These are phyloP conservation scores for Stenodera caucasica DNA, from an alignment of 2,888 invertebrate species.

Conservation along the genomic window DNA sequence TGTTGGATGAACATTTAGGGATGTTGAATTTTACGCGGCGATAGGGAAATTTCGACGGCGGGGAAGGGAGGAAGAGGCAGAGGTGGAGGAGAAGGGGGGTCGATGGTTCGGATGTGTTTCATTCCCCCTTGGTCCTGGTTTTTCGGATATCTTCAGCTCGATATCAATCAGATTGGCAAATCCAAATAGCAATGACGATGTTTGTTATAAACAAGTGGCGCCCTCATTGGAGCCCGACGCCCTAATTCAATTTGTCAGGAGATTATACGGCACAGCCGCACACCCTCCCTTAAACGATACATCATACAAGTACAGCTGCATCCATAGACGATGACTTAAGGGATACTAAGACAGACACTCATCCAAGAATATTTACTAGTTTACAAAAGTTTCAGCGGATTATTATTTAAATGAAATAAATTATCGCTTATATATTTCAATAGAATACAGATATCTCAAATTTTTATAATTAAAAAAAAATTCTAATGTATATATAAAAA, in stretches of 20 bases:
- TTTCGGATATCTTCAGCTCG: slow-evolving; percentile 17
- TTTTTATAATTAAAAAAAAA: background rate
- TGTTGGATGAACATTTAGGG: slow-evolving; percentile 7
- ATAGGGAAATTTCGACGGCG: no score
- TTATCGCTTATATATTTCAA: no score
- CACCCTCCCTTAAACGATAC: slow-evolving; percentile 55
- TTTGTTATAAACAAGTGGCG: slow-evolving; percentile 58
- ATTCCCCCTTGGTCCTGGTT: slow-evolving; percentile 5
- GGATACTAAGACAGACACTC: slow-evolving; percentile 36
- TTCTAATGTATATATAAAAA: no score
- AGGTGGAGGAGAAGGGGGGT: background rate
- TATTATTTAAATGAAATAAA: slow-evolving; percentile 24
- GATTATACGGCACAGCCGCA: slow-evolving; percentile 57
- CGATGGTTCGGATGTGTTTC: background rate
- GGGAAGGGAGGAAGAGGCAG: no score
- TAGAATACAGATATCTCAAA: no score
- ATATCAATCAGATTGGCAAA: slow-evolving; percentile 50
- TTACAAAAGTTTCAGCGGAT: slow-evolving; percentile 19
- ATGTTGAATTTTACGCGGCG: background rate
- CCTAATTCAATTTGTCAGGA: slow-evolving; percentile 59
- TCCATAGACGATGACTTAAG: slow-evolving; percentile 41
- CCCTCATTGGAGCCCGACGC: slow-evolving; percentile 52
- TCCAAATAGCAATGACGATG: slow-evolving; percentile 54
- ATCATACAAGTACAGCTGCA: slow-evolving; percentile 52
- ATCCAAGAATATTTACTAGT: slow-evolving; percentile 31